phyloP scores from a whole-genome alignment of 2,113 vertebrate species.

The Charadrius vociferus region DNA sequence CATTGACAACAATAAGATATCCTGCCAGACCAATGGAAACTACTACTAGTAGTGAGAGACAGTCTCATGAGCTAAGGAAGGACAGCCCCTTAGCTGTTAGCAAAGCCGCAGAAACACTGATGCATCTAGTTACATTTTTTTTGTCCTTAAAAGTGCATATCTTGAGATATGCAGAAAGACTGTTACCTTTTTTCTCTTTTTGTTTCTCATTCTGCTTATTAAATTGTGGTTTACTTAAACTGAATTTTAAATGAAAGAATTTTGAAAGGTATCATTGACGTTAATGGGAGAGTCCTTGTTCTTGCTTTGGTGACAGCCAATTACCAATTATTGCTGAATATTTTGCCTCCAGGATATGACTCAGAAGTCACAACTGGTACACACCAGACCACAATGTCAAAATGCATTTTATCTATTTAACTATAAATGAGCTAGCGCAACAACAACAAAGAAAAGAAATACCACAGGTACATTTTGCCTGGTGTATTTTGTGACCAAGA shows the following conservation, averaged over 20 bases:
- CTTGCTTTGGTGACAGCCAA: background rate
- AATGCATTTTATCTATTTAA: background rate
- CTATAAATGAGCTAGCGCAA: background rate
- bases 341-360: background rate
- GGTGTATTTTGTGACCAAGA: background rate
- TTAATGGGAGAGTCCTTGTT: background rate
- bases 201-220: background rate
- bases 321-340: background rate
- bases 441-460: background rate
- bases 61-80: background rate
- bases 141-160: background rate
- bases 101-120: background rate
- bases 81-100: background rate
- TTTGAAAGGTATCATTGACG: background rate
- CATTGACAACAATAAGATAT: background rate
- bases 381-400: background rate
- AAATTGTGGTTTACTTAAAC: background rate
- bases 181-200: background rate
- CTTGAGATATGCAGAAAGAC: background rate
- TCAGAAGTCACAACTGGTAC: background rate
- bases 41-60: background rate
- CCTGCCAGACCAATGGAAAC: background rate
- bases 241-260: background rate
- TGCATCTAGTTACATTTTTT: background rate
- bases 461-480: fast-evolving